These are phyloP conservation scores for Tonatia bakeri DNA, from an alignment of 2,113 vertebrate species.

Conservation along the genomic window DNA sequence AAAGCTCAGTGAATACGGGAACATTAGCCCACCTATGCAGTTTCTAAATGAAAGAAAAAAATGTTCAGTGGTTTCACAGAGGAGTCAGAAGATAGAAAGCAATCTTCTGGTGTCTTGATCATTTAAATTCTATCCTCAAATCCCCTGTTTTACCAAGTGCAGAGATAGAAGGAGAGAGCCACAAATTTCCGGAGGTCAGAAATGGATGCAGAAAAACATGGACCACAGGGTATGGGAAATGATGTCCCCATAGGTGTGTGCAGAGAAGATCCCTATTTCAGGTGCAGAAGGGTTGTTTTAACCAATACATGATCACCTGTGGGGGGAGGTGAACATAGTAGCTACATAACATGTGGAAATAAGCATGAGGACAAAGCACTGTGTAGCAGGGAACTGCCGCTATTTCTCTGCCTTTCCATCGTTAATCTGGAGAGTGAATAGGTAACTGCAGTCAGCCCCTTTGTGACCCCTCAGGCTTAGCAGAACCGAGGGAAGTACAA, in stretches of 20 bases:
- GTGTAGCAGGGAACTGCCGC: background rate
- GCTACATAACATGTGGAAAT: background rate
- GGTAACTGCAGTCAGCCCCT: background rate
- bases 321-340: background rate
- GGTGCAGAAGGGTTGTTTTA: background rate
- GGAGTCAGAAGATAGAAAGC: background rate
- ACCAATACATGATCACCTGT: background rate
- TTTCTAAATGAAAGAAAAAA: constrained; percentile 5
- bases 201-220: background rate
- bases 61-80: background rate
- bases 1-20: background rate
- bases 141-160: background rate
- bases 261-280: background rate
- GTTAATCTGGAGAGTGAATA: background rate
- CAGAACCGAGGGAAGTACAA: background rate
- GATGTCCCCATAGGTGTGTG: background rate
- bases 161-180: background rate
- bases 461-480: background rate
- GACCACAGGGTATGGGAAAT: background rate
- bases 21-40: background rate
- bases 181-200: background rate
- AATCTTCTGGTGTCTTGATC: background rate
- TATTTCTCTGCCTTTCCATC: background rate
- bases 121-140: background rate
- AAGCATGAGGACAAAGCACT: background rate